Evolutionary conservation across 2,797 vertebrate species (phyloP), one percentile per base, ranked within the genome.

Genomic region (Mionectes olivaceus): DNA sequence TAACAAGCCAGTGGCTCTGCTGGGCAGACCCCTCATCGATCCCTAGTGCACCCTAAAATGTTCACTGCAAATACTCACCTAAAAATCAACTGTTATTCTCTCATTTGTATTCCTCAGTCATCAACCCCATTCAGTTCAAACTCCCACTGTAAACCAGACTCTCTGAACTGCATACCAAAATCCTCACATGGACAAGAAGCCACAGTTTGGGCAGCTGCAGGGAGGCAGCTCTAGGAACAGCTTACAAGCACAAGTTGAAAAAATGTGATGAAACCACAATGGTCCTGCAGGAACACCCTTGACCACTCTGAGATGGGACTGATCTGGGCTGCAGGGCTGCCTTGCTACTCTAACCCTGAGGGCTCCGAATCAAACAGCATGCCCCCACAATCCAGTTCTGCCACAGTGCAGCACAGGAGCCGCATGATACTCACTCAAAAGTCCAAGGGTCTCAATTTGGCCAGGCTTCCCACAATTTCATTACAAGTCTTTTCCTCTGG

Each of bases 261-360:
- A 9, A 43, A 17, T 1, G 5, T 5, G 17, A 19, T 49, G 61
- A 60, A 56, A 83, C 21, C 17, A 17, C 0, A 4, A 41, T 2
- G 30, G 37, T 46, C 30, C 17, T 59, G 0, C 2, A 18, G 33
- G 27, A 67, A 11, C 55, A 50, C 11, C 39, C 21, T 0, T 2
- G 4, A n/a, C 35, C 27, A 19, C 17, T 0, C 0, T 14, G 35
- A 57, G 30, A 39, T 28, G 22, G 22, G 41, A 43, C 30, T 23
- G 35, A 25, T 8, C 39, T 5, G 13, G 33, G 39, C 50, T 46
- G 7, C 83, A 25, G 0, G 0, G 33, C 37, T 69, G 56, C 43
- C 23, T 83, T 2, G 0, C 19, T 59, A 4, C 27, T 76, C 33
- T 41, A 37, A 5, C 3, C 9, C 19, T 0, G 0, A 80, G n/a